Base-by-base conservation (phyloP, 2,113 vertebrate species). In the Cyprinodon tularosa region DNA sequence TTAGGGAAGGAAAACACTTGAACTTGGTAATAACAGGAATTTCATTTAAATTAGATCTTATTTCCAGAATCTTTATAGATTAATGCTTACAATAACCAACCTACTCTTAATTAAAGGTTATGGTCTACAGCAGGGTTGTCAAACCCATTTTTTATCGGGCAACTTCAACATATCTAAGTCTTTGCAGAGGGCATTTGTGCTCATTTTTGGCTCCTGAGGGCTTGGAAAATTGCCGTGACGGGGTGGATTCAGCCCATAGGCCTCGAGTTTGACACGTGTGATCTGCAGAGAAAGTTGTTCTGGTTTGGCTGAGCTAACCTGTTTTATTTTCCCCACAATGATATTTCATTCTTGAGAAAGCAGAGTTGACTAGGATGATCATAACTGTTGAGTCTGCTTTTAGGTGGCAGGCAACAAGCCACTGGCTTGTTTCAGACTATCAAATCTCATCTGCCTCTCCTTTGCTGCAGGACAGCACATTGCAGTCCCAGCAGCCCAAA, bases 401-500 rank as follows among this genome's bases (percentile, higher is more conserved):
- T 45, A 81, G 69, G 71, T 5, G 5, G 47, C 71, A 20, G 62
- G 5, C 62, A 53, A 63, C 38, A 22, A 81, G 68, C 6, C 5
- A 53, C 69, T 78, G 74, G 71, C 77, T 53, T 80, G 71, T 72
- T 78, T 73, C 29, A 60, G 1, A 71, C 1, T 5, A 57, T 72
- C 77, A 59, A 62, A 40, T 68, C 71, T 86, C 78, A 74, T 86
- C 63, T 76, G 42, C 62, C 61, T 88, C 40, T 15, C 37, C n/a
- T 72, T 15, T 80, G 75, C 72, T 72, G 75, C 68, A 67, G 67
- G 70, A 80, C 61, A 71, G 40, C 59, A 68, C 50, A 72, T 81
- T 83, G 80, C 38, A 76, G 39, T 71, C 74, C 50, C 22, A 17
- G 29, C 81, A 80, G 69, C 81, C 39, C 42, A 50, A 47, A 75